Evolutionary conservation across 1,140 invertebrate genomes (phyloP).

Genomic region (Tetramorium simillimum): DNA sequence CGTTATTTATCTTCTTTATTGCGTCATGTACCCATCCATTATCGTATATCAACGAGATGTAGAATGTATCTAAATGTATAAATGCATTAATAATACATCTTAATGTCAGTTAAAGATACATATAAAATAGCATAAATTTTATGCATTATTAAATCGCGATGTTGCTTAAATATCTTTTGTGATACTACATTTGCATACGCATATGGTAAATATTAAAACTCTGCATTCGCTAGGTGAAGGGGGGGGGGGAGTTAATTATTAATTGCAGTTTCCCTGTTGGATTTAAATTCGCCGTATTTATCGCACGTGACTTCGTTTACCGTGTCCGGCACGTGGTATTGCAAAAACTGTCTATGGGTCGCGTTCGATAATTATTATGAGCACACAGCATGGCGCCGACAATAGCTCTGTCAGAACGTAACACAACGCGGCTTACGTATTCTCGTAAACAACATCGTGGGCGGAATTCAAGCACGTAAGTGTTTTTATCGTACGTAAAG

Average conservation of each 20-base stretch:
- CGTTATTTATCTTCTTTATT: conserved; percentile 16
- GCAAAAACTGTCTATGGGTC: conserved; percentile 15
- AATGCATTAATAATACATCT: conserved; percentile 16
- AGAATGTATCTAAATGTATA: background rate
- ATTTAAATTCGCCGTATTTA: conserved; percentile 16
- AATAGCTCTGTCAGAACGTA: conserved; percentile 32
- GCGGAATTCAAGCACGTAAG: conserved; percentile 52
- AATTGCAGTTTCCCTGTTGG: background rate
- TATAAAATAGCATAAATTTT: background rate
- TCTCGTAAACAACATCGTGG: conserved; percentile 46
- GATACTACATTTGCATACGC: background rate
- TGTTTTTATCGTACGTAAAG: conserved; percentile 53
- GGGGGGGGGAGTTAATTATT: background rate
- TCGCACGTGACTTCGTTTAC: conserved; percentile 30
- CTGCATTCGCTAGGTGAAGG: background rate
- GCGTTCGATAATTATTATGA: conserved; percentile 57
- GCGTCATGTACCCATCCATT: background rate
- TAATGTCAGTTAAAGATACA: background rate
- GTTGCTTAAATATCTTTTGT: background rate
- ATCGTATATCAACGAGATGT: background rate
- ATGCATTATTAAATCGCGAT: background rate
- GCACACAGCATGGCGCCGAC: conserved; percentile 25
- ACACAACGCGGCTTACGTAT: conserved; percentile 22
- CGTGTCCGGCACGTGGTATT: background rate
- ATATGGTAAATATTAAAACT: conserved; percentile 12